Base-by-base conservation (phyloP, 2,797 vertebrate species). In the Paramormyrops hopkinsi region DNA sequence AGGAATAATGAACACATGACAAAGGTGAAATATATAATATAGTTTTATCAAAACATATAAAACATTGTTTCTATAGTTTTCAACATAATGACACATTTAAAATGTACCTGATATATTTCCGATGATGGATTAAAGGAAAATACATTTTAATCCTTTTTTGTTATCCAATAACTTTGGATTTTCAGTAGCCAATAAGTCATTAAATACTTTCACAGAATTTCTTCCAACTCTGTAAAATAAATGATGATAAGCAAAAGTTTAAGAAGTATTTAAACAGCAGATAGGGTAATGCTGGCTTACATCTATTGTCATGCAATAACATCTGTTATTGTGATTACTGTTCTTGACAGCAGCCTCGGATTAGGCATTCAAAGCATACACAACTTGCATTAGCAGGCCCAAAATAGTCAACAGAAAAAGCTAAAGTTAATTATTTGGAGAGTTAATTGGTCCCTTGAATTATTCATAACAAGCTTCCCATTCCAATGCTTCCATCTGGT, bases 361-460 rank as follows among this genome's bases (percentile, higher is more conserved):
- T 90, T 89, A 87, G 56, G 59, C 91, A 90, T 90, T 56, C 91
- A 92, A 89, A 92, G 84, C 54, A 84, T 90, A 59, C 17, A 90
- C 90, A 90, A 90, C 51, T 0, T 2, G 53, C 56, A 88, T 79
- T 69, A 82, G 37, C 50, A 82, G 87, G 59, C 22, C 89, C 87
- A 92, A 91, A 93, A 93, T 91, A 93, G 91, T 53, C 19, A 59
- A 54, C 25, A 50, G 51, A 90, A 25, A 0, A 41, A 87, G 54
- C 6, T n/a, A 87, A 29, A 84, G 88, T 88, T 89, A 89, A 53
- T n/a, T 73, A 89, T 53, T 86, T 53, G 86, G 41, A 0, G 3
- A 3, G 0, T 8, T 79, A 51, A 0, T 0, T 3, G 44, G 46
- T 62, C 56, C 83, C 3, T 0, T 29, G 51, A 87, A 89, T 59